phyloP scores from a whole-genome alignment of 37 sponge, comb jelly and placozoan species.

The Ephydatia muelleri region DNA sequence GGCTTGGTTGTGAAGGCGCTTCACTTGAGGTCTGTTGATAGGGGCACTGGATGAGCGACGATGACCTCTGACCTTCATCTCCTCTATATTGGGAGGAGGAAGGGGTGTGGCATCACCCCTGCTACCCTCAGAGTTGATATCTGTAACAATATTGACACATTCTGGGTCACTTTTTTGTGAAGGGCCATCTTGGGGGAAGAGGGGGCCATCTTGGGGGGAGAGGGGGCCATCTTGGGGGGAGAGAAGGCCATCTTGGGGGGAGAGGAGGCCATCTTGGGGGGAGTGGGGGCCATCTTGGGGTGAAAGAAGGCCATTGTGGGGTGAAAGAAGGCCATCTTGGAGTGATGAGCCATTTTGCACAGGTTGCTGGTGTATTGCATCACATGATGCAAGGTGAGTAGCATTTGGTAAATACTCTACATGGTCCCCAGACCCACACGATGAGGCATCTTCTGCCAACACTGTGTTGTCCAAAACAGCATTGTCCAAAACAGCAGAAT shows the following conservation, averaged over 20 bases:
- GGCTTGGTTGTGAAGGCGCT: no score
- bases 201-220: background rate
- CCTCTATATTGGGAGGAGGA: slow-evolving; percentile 9
- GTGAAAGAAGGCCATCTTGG: background rate
- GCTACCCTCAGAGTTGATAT: background rate
- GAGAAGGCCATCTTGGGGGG: background rate
- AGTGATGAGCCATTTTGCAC: background rate
- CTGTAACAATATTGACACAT: background rate
- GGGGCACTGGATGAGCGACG: slow-evolving; percentile 57
- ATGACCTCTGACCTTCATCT: slow-evolving; percentile 59
- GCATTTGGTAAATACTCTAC: background rate
- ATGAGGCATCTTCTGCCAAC: background rate
- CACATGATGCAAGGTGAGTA: background rate
- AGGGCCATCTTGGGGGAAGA: background rate
- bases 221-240: background rate
- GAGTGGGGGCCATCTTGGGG: no score
- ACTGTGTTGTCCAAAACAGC: background rate
- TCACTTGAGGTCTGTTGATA: background rate
- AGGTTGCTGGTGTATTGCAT: background rate
- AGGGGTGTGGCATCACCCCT: background rate
- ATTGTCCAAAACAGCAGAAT: background rate
- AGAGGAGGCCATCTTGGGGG: no score
- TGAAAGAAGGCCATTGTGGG: no score
- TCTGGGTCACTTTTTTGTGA: background rate
- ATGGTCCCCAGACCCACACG: background rate